Conservation (phyloP, 2,888 invertebrate genomes). For the Dicycla oo region DNA sequence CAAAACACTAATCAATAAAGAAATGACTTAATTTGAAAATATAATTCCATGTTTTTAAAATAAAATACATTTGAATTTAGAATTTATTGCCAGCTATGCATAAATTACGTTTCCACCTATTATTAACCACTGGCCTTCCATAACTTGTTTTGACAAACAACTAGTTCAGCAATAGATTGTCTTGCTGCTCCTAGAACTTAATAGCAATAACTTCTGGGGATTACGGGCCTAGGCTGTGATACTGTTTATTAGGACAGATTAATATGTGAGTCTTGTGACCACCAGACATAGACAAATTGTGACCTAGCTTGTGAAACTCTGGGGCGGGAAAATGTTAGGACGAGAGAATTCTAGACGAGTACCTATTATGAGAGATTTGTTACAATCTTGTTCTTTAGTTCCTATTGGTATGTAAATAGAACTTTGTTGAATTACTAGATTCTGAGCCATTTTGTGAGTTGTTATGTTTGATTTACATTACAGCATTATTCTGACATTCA, state of each 20-base stretch:
- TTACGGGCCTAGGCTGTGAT: conserved; percentile 20
- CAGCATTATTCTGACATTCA: background rate
- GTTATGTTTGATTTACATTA: background rate
- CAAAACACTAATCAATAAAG: too few relatives aligned
- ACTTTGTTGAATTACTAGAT: background rate
- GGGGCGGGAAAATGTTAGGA: background rate
- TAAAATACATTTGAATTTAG: too few relatives aligned
- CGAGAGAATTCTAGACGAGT: background rate
- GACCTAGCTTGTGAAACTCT: background rate
- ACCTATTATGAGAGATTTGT: background rate
- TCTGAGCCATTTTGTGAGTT: background rate
- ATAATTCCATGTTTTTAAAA: too few relatives aligned
- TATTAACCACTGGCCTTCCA: conserved; percentile 17
- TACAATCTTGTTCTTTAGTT: background rate
- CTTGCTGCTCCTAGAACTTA: background rate
- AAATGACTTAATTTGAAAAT: too few relatives aligned
- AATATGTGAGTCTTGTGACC: conserved; percentile 15
- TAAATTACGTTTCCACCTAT: too few relatives aligned
- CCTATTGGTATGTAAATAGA: conserved; percentile 1
- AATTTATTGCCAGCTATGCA: too few relatives aligned
- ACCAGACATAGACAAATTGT: background rate
- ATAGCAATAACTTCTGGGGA: conserved; percentile 25
- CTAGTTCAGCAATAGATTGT: conserved; percentile 11
- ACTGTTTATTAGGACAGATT: conserved; percentile 27
- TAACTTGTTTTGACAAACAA: conserved; percentile 30